phyloP scores from a whole-genome alignment of 2,888 invertebrate genomes.

The Apamea anceps region DNA sequence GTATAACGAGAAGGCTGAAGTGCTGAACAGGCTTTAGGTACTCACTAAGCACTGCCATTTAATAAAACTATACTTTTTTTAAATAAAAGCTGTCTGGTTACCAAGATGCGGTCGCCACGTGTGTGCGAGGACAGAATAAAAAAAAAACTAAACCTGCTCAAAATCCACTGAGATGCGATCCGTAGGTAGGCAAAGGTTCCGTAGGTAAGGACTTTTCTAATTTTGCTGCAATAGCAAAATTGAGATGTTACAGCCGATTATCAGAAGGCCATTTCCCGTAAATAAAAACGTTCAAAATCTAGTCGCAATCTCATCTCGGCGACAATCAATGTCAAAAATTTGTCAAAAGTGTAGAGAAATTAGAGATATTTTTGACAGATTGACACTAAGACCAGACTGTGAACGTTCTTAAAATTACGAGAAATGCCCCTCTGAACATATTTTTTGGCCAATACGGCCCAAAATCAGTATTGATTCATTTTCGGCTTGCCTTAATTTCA shows the following conservation, averaged over 20 bases:
- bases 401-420: too few relatives aligned
- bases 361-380: too few relatives aligned
- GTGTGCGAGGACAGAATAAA: conserved; percentile 37
- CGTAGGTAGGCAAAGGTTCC: conserved; percentile 41
- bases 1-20: background rate
- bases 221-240: background rate
- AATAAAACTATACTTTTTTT: conserved; percentile 9
- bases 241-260: background rate
- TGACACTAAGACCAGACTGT: too few relatives aligned
- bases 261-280: background rate
- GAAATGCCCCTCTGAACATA: background rate
- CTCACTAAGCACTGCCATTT: background rate
- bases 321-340: too few relatives aligned
- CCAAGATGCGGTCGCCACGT: conserved; percentile 31
- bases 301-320: too few relatives aligned
- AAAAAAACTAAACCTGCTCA: conserved; percentile 34
- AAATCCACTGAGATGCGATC: conserved; percentile 7
- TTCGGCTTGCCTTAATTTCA: background rate
- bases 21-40: background rate
- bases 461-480: background rate
- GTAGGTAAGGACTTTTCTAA: background rate
- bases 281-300: too few relatives aligned
- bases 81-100: conserved; percentile 29
- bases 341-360: too few relatives aligned
- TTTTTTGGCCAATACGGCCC: background rate